Conservation (phyloP, 2,113 vertebrate species). For the Neogale vison region DNA sequence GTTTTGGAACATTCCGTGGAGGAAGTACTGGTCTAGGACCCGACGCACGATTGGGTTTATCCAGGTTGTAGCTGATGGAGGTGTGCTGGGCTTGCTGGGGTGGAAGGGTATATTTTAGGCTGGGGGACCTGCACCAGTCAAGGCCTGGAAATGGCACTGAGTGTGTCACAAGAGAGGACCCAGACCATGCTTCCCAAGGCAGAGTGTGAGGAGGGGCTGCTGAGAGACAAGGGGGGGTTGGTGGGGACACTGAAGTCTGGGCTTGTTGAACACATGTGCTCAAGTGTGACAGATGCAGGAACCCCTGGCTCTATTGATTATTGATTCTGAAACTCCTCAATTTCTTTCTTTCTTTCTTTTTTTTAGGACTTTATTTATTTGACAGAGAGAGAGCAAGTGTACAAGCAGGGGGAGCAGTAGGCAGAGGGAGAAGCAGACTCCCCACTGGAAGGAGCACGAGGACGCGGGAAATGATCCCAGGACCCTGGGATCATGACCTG, state of each 20-base stretch:
- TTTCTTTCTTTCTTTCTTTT: background rate
- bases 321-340: too few species aligned
- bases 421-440: too few species aligned
- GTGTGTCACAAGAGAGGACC: background rate
- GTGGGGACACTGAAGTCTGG: background rate
- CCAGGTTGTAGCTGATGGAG: background rate
- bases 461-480: too few species aligned
- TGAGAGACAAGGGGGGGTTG: background rate
- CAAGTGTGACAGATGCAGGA: background rate
- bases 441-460: too few species aligned
- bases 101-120: background rate
- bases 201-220: background rate
- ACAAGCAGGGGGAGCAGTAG: too few species aligned
- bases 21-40: background rate
- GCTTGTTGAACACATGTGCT: accelerated
- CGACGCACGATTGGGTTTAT: background rate
- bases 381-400: too few species aligned
- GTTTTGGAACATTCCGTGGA: background rate
- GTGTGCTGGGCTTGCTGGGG: background rate
- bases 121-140: background rate
- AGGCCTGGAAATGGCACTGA: background rate
- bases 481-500: too few species aligned
- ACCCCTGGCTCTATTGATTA: background rate
- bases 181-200: background rate
- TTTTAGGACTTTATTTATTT: too few species aligned